phyloP scores from a whole-genome alignment of 2,113 vertebrate genomes.

The Rissa tridactyla region DNA sequence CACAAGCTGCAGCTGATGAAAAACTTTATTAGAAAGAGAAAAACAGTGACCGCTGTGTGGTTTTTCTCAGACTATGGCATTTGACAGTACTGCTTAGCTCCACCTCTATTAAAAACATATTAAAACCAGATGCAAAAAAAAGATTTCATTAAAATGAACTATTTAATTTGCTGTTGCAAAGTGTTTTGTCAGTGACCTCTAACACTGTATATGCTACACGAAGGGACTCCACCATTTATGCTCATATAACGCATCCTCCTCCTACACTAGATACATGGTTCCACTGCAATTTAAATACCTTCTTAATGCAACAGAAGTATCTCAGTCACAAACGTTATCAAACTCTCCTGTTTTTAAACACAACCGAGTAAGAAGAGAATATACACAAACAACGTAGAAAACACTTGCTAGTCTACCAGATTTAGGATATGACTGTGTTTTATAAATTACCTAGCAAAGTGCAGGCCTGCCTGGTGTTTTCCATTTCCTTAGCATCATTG shows the following conservation, averaged over 20 bases:
- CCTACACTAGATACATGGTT: not conserved
- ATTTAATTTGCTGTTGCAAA: not conserved
- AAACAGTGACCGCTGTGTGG: not conserved
- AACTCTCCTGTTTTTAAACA: not conserved
- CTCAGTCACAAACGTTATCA: not conserved
- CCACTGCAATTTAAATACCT: not conserved
- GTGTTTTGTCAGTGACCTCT: not conserved
- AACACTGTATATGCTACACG: not conserved
- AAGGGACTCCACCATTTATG: not conserved
- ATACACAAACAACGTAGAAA: not conserved
- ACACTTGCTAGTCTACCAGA: not conserved
- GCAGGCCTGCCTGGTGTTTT: conserved; percentile 88
- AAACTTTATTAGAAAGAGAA: not conserved
- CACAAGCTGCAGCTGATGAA: not conserved
- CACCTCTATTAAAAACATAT: not conserved
- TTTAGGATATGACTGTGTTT: not conserved
- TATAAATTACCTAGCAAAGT: conserved; percentile 85
- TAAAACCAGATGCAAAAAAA: not conserved
- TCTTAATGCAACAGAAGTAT: not conserved
- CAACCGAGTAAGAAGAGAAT: not conserved
- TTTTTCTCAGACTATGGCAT: not conserved
- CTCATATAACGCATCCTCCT: not conserved
- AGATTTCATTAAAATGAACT: not conserved
- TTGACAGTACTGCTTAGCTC: not conserved
- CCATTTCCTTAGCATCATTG: conserved; percentile 91